These are phyloP conservation scores for Pycnomerus fuliginosus DNA, from an alignment of 2,888 invertebrate genomes.

Conservation along the genomic window DNA sequence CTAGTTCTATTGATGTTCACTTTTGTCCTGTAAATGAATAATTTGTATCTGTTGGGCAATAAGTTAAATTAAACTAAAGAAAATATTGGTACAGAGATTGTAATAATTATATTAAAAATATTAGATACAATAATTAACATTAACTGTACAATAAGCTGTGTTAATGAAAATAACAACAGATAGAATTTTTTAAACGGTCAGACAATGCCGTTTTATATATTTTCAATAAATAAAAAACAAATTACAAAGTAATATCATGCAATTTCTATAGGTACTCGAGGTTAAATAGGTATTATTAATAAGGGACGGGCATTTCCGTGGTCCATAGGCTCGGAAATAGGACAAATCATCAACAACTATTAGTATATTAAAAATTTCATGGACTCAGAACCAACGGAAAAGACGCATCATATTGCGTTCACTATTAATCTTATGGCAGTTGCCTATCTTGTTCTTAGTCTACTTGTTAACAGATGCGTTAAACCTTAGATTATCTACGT, in stretches of 20 bases:
- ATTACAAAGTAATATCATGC: too few relatives aligned
- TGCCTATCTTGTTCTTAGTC: conserved; percentile 12
- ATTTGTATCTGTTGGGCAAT: too few relatives aligned
- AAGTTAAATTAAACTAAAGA: too few relatives aligned
- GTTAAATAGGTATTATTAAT: too few relatives aligned
- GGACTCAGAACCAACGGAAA: conserved; percentile 51
- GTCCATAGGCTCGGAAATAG: conserved; percentile 55
- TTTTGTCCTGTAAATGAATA: too few relatives aligned
- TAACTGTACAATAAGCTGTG: conserved; percentile 42
- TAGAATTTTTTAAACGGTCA: conserved; percentile 12
- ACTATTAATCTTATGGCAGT: conserved; percentile 13
- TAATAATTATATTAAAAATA: conserved; percentile 50
- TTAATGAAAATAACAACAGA: conserved; percentile 19
- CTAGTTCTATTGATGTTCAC: too few relatives aligned
- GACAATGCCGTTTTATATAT: too few relatives aligned
- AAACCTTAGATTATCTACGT: conserved; percentile 21
- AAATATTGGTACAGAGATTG: too few relatives aligned
- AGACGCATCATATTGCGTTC: conserved; percentile 28
- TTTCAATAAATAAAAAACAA: conserved; percentile 18
- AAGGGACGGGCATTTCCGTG: conserved; percentile 55
- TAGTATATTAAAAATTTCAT: conserved; percentile 34
- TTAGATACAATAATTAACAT: conserved; percentile 49
- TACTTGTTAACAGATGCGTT: conserved; percentile 19
- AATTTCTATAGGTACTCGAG: too few relatives aligned
- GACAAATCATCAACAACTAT: conserved; percentile 41